Percentiles rank a stretch among this genome's conserved stretches.
These are phyloP conservation scores for Neria commutata DNA, from an alignment of 2,888 invertebrate genomes.

Conservation along the genomic window DNA sequence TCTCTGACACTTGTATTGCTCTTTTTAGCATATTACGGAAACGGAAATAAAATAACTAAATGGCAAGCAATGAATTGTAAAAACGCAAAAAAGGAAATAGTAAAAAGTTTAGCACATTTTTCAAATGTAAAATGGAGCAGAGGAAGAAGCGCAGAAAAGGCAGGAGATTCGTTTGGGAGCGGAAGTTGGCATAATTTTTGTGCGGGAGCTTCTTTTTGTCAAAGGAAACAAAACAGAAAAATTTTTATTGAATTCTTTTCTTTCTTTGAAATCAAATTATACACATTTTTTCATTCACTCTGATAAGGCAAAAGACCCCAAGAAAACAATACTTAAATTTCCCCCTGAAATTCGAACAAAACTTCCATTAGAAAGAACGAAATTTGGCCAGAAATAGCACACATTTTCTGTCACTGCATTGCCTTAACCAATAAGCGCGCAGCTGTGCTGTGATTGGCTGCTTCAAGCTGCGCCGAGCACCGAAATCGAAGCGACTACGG, in stretches of 20 bases:
- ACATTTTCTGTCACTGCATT: slow-evolving; percentile 30
- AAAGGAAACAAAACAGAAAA: background rate
- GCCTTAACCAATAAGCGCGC: slow-evolving; percentile 51
- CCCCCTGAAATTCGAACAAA: too few relatives aligned
- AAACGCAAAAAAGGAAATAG: slow-evolving; percentile 35
- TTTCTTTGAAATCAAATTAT: background rate
- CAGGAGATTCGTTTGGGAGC: background rate
- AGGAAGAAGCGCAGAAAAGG: slow-evolving; percentile 14
- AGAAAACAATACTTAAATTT: too few relatives aligned
- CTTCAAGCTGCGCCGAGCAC: slow-evolving; percentile 30
- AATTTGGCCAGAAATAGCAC: background rate
- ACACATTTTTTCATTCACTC: too few relatives aligned
- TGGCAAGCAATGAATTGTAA: slow-evolving; percentile 54
- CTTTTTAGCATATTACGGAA: too few relatives aligned
- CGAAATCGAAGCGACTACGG: slow-evolving; percentile 52
- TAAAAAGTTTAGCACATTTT: slow-evolving; percentile 40
- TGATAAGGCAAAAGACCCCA: too few relatives aligned
- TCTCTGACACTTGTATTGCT: background rate
- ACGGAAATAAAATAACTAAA: slow-evolving; percentile 31
- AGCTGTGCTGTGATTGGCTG: slow-evolving; percentile 50
- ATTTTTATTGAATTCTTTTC: background rate
- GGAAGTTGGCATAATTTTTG: too few relatives aligned
- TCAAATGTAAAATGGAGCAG: slow-evolving; percentile 29
- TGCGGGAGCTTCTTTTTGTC: background rate
- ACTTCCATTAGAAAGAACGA: background rate